These are phyloP conservation scores for Theristicus caerulescens DNA, from an alignment of 2,113 vertebrate genomes.

Conservation along the genomic window DNA sequence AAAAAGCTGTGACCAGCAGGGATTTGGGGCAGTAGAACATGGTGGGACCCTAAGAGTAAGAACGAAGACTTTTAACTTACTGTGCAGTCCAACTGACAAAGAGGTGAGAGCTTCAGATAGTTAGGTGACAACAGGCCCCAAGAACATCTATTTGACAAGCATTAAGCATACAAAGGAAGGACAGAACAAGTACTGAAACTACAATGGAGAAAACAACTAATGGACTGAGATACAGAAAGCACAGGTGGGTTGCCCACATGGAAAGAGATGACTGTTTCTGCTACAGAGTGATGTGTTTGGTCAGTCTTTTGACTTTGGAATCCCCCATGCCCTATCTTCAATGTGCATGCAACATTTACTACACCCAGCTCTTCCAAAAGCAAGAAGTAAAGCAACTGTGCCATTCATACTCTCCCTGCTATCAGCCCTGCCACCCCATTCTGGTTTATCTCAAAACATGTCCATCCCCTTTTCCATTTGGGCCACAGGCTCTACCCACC, in stretches of 20 bases:
- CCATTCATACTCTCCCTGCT: background rate
- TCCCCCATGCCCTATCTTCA: background rate
- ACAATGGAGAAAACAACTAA: background rate
- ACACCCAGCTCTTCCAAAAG: background rate
- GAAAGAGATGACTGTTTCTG: background rate
- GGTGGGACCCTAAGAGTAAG: background rate
- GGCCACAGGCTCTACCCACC: background rate
- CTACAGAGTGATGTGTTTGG: background rate
- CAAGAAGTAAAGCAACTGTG: background rate
- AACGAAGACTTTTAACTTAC: background rate
- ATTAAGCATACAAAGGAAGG: background rate
- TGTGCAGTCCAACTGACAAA: background rate
- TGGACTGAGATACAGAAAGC: background rate
- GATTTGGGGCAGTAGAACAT: background rate
- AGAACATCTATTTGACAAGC: background rate
- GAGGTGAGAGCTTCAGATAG: background rate
- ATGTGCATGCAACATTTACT: fast-evolving
- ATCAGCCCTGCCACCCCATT: background rate
- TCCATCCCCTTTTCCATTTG: background rate
- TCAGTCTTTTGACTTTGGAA: background rate
- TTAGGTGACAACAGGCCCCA: background rate
- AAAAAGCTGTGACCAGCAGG: background rate
- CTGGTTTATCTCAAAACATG: background rate
- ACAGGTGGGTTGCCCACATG: background rate
- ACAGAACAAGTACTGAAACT: background rate